Base-by-base conservation (phyloP, 2,797 vertebrate species). In the Hozukius guyotensis region DNA sequence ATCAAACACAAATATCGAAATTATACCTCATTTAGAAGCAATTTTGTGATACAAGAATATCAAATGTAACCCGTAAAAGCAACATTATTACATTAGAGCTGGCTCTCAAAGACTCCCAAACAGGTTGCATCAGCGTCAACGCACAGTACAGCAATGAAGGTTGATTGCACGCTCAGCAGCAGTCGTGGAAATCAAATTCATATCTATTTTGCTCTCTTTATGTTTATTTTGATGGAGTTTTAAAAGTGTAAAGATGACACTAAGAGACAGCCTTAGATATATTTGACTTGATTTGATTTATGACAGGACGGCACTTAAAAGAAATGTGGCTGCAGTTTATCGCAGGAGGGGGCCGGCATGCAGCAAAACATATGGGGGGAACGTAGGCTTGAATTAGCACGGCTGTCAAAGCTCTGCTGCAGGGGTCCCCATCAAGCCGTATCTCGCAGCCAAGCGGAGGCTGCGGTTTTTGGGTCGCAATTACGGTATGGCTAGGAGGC, bases 351-450 rank as follows among this genome's bases (percentile, higher is more conserved):
- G 80, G 77, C 53, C 3, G 14, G 56, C 9, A 16, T 77, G 74
- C 73, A 62, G 72, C 42, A 52, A 75, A 88, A 83, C 81, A 86
- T 80, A 82, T 78, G 83, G 72, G 77, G 38, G 72, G 56, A 62
- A 75, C n/a, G 75, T 79, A 87, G 88, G 84, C 81, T 82, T 83
- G 89, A 93, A 95, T 96, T 95, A 93, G 70, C 93, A 89, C 9
- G 92, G 89, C 90, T 95, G 93, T 95, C 93, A 92, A 86, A 92
- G 88, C 90, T 78, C 46, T 78, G 86, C 89, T 53, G 79, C 24
- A 24, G 87, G 87, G 82, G 81, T 74, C 60, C 77, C 87, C 89
- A 83, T 94, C 90, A 87, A 93, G 60, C 80, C 72, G 13, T 89
- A 93, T 94, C 86, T 93, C 38, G 2, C 88, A 81, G 89, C 89